Base-by-base conservation (phyloP, 1,140 invertebrate species). In the Drosophila ohnishii region DNA sequence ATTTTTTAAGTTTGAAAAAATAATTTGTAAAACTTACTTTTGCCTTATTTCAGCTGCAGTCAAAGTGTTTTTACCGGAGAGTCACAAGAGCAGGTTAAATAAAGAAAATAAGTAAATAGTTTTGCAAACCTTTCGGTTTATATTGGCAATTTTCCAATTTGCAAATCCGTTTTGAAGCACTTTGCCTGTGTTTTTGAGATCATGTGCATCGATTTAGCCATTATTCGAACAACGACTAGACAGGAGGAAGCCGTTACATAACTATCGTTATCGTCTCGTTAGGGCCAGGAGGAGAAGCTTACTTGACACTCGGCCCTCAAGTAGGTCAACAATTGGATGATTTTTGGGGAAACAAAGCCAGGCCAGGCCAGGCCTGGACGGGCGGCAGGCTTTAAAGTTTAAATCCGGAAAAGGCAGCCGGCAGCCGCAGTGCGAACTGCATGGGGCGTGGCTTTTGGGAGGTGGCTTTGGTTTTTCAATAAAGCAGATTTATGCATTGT, bases 311-410 rank as follows among this genome's bases (percentile, higher is more conserved):
- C 61, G 65, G 64, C 53, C 44, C 37, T 84, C 58, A 83, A 84
- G 77, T 84, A 71, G 80, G 80, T 80, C 80, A 83, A 80, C 76
- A 67, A 44, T 47, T 62, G 44, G 42, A 61, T 53, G 70, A 60
- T 48, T 73, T 66, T 66, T 77, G 45, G 35, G 53, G 55, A 32
- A 51, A 50, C 70, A 30, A 37, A 30, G 37, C 22, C 10, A 10
- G 45, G 50, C 47, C 39, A n/a, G 39, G 37, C 8, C 47, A n/a
- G 30, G 37, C 8, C 47, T 10, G 30, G 48, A 10, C 16, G 28
- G 16, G 5, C 11, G 40, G 9, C 16, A 22, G 59, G 67, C 64
- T 73, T 73, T 71, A 60, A 72, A 40, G 32, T 59, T 77, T 55
- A 73, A 78, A 50, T 56, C 51, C 40, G 32, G 9, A 16, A 37